These are phyloP conservation scores for Craseonycteris thonglongyai DNA, from an alignment of 2,113 vertebrate species.

Conservation along the genomic window DNA sequence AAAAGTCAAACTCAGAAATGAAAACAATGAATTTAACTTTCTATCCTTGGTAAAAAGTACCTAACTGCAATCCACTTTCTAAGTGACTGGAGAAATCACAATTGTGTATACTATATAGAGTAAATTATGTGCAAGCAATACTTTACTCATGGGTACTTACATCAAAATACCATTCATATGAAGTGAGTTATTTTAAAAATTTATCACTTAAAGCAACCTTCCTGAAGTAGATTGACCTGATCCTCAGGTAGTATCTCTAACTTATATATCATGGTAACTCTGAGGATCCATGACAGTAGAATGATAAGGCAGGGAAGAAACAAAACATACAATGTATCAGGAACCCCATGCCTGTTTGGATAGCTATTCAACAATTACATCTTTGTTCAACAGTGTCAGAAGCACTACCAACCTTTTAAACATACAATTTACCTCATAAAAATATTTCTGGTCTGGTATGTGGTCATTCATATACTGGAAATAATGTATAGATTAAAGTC, in stretches of 20 bases:
- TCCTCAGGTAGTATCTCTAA: not conserved
- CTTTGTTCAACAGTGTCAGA: slow-evolving; percentile 69
- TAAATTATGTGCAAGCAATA: not conserved
- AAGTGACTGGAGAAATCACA: not conserved
- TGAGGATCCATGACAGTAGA: not conserved
- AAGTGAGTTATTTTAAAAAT: not conserved
- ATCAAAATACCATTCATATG: not conserved
- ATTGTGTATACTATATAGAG: not conserved
- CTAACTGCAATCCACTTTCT: not conserved
- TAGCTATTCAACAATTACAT: slow-evolving; percentile 50
- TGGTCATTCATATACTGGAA: slow-evolving; percentile 67
- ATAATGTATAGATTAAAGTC: slow-evolving; percentile 59
- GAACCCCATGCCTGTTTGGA: slow-evolving; percentile 43
- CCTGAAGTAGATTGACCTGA: not conserved
- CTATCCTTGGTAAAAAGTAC: slow-evolving; percentile 27
- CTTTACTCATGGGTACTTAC: not conserved
- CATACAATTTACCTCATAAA: slow-evolving; percentile 72
- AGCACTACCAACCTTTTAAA: slow-evolving; percentile 72
- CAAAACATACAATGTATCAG: not conserved
- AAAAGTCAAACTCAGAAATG: slow-evolving; percentile 28
- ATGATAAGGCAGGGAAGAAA: not conserved
- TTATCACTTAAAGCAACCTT: not conserved
- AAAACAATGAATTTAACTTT: slow-evolving; percentile 31
- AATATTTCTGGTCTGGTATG: slow-evolving; percentile 66
- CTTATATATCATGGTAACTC: not conserved